phyloP scores from a whole-genome alignment of 2,888 invertebrate genomes.

The Drosophila subsilvestris region DNA sequence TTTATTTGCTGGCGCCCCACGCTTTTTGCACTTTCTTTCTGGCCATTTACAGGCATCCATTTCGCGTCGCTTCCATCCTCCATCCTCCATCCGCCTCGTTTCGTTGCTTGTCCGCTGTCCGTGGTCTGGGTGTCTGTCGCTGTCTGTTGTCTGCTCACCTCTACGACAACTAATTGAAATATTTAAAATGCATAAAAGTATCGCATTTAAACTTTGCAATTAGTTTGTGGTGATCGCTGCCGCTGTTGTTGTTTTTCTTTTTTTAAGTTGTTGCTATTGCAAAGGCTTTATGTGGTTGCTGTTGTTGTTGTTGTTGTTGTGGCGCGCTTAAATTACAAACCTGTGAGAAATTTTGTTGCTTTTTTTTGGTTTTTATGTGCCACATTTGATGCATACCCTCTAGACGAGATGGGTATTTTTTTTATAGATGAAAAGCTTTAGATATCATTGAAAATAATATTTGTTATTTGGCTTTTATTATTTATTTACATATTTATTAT shows the following conservation, averaged over 20 bases:
- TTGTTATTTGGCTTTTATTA: no score
- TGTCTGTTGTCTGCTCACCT: slow-evolving; percentile 20
- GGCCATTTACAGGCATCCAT: slow-evolving; percentile 26
- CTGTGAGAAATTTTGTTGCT: slow-evolving; percentile 53
- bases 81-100: slow-evolving; percentile 3
- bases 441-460: no score
- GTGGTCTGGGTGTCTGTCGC: neutral
- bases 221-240: slow-evolving; percentile 49
- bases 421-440: no score
- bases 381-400: slow-evolving; percentile 17
- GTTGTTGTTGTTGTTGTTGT: slow-evolving; percentile 32
- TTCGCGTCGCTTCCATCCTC: slow-evolving; percentile 8
- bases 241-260: slow-evolving; percentile 19
- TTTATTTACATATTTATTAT: no score
- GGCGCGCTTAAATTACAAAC: slow-evolving; percentile 61
- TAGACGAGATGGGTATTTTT: neutral
- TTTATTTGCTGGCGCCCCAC: slow-evolving; percentile 53
- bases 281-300: neutral
- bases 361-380: slow-evolving; percentile 25
- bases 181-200: slow-evolving; percentile 67
- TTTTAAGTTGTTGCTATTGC: slow-evolving; percentile 10
- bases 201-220: slow-evolving; percentile 66
- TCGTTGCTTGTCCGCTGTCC: slow-evolving; percentile 7
- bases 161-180: slow-evolving; percentile 72
- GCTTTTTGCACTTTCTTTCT: slow-evolving; percentile 64